A percentile compares a stretch with the other conserved stretches of the same genome.
Evolutionary conservation across 2,888 invertebrate species (phyloP).

Genomic region (Lampropteryx suffumata): DNA sequence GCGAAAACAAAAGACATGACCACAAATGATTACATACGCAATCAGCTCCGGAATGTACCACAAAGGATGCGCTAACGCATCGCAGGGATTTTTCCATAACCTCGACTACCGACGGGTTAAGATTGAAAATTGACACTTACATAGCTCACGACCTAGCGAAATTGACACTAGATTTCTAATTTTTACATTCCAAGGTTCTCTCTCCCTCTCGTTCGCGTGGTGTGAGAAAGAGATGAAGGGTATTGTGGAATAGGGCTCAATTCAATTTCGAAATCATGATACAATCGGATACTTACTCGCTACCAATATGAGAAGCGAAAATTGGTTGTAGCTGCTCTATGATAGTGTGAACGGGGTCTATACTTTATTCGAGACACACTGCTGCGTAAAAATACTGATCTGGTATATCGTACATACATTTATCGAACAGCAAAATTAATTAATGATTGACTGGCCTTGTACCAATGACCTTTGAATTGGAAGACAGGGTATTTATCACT

Average conservation of each 20-base stretch:
- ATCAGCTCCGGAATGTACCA: conserved; percentile 61
- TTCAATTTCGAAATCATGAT: conserved; percentile 74
- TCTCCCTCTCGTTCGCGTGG: conserved; percentile 33
- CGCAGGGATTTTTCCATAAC: conserved; percentile 40
- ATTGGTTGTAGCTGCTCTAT: conserved; percentile 59
- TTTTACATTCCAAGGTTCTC: conserved; percentile 28
- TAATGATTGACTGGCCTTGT: too few species aligned
- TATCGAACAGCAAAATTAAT: too few species aligned
- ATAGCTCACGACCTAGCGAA: conserved; percentile 51
- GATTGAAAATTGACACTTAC: conserved; percentile 63
- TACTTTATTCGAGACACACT: conserved; percentile 55
- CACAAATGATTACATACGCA: conserved; percentile 64
- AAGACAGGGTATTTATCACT: too few species aligned
- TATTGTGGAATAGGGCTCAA: conserved; percentile 55
- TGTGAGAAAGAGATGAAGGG: conserved; percentile 37
- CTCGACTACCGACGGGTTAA: conserved; percentile 33
- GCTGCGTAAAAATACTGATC: conserved; percentile 12
- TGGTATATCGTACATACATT: too few species aligned
- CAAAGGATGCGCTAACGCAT: conserved; percentile 56
- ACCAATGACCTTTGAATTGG: too few species aligned
- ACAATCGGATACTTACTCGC: conserved; percentile 69
- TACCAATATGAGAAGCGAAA: conserved; percentile 78
- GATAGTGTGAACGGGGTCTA: conserved; percentile 58
- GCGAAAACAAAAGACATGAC: conserved; percentile 38
- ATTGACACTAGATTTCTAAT: conserved; percentile 58